Conservation (phyloP, 2,888 invertebrate genomes). For the Heliconius aoede region DNA sequence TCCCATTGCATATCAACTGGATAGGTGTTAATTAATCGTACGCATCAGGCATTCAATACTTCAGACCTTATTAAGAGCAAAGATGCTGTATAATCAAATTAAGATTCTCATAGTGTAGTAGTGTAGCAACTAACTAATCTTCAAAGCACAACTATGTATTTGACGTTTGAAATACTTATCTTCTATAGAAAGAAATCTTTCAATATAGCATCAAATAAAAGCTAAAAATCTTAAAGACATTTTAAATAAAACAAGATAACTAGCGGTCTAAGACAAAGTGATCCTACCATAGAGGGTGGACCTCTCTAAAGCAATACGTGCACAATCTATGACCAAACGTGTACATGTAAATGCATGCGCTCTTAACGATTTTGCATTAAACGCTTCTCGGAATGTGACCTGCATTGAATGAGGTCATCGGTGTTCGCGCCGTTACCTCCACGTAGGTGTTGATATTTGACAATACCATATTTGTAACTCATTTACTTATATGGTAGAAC, state of each 20-base stretch:
- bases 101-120: neutral
- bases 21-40: slow-evolving; percentile 1
- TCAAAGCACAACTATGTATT: neutral
- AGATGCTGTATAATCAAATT: neutral
- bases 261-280: neutral
- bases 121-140: neutral
- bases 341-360: neutral
- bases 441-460: slow-evolving; percentile 20
- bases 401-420: slow-evolving; percentile 46
- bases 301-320: slow-evolving; percentile 17
- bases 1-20: slow-evolving; percentile 27
- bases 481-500: neutral
- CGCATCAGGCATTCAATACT: neutral
- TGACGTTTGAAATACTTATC: no score
- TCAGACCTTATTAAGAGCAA: slow-evolving; percentile 1
- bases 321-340: slow-evolving; percentile 26
- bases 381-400: slow-evolving; percentile 47
- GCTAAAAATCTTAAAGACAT: neutral
- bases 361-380: slow-evolving; percentile 46
- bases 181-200: no score
- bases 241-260: neutral
- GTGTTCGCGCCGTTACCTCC: slow-evolving; percentile 31
- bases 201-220: no score
- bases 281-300: neutral
- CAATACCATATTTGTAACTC: slow-evolving; percentile 16